Evolutionary conservation across 2,113 vertebrate genomes (phyloP), one percentile per base, ranked within the genome.

Genomic region (Calypte anna): DNA sequence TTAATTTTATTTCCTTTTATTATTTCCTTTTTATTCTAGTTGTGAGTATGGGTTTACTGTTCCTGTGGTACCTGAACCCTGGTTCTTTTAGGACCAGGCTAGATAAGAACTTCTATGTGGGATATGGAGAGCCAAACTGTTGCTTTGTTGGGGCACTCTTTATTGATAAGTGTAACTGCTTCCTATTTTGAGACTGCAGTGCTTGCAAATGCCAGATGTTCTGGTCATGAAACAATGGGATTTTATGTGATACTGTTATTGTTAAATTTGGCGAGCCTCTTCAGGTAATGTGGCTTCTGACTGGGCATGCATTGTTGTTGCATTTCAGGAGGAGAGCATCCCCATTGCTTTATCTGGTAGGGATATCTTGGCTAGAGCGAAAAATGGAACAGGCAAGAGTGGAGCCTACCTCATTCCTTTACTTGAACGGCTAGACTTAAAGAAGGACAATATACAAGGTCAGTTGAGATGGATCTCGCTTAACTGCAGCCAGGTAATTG

Each of bases 391-490:
- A 90, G 99, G 99, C 98, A 99, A 99, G 98, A 99, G 99, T 84
- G 99, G 99, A 98, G 99, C 99, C 99, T 99, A 99, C 99, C 99
- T 99, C 99, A 99, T 99, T 98, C 99, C 99, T 98, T 99, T 99
- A 99, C 99, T 99, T 99, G 99, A 99, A 99, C 98, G 99, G 93
- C 99, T 99, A 97, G 99, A 99, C 98, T 98, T 99, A 98, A 99
- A 99, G 98, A 99, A 98, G 98, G 99, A 99, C 98, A 99, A 98
- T 97, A 99, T 99, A 98, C 99, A 99, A 99, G 99, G 99, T 99
- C 88, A 97, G 98, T 96, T 78, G 90, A 81, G 44, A 27, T 44
- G 59, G 7, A 17, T 80, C 58, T 88, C 25, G 0, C 46, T 50
- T 59, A 17, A 28, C 55, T 80, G 58, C 48, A 14, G 16, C 18